These are phyloP conservation scores for Melinopterus prodromus DNA, from an alignment of 2,888 invertebrate genomes.

Conservation along the genomic window DNA sequence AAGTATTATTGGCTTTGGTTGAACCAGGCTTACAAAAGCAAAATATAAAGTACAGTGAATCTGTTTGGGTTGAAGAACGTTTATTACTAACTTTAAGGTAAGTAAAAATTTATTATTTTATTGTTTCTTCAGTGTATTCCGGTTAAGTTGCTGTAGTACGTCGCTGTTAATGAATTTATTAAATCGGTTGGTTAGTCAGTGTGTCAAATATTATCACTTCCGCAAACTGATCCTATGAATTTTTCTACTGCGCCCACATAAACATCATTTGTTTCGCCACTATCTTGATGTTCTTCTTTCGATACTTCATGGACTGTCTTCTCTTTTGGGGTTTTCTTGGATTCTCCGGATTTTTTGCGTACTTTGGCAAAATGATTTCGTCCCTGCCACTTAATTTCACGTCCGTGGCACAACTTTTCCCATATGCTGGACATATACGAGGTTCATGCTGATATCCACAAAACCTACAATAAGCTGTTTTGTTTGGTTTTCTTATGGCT, in stretches of 20 bases:
- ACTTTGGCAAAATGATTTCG: too few relatives aligned
- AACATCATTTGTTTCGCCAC: neutral
- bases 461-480: neutral
- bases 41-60: too few relatives aligned
- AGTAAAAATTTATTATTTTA: too few relatives aligned
- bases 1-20: too few relatives aligned
- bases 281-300: neutral
- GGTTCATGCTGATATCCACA: neutral
- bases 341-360: neutral
- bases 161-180: too few relatives aligned
- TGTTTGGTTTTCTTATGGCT: neutral
- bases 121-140: too few relatives aligned
- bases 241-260: neutral
- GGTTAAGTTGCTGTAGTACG: too few relatives aligned
- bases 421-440: neutral
- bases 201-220: too few relatives aligned
- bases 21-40: too few relatives aligned
- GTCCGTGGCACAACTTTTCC: constrained; percentile 9
- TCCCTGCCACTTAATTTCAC: neutral
- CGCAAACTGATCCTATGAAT: neutral
- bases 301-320: neutral
- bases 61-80: too few relatives aligned
- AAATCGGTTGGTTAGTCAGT: too few relatives aligned
- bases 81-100: too few relatives aligned
- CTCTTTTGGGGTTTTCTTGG: neutral